Evolutionary conservation across 2,797 vertebrate genomes (phyloP).

Genomic region (Momotus momota): DNA sequence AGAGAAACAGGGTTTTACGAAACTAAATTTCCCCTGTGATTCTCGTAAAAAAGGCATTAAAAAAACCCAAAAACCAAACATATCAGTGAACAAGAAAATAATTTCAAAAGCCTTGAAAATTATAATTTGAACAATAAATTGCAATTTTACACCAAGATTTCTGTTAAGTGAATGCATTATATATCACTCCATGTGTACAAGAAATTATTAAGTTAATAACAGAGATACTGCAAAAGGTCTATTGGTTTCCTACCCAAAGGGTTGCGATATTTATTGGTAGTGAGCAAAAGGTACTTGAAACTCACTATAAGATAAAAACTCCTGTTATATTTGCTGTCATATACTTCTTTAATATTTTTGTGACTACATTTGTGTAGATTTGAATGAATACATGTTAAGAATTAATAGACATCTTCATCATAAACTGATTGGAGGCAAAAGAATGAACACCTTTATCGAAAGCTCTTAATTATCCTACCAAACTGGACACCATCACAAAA

Average conservation of each 20-base stretch:
- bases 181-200: not conserved
- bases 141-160: not conserved
- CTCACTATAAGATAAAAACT: not conserved
- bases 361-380: not conserved
- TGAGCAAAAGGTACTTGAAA: not conserved
- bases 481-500: not conserved
- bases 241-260: not conserved
- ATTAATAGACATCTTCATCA: not conserved
- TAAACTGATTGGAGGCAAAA: not conserved
- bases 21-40: not conserved
- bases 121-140: not conserved
- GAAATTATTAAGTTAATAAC: not conserved
- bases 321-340: not conserved
- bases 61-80: not conserved
- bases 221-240: not conserved
- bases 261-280: not conserved
- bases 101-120: not conserved
- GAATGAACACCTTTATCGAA: not conserved
- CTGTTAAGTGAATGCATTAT: not conserved
- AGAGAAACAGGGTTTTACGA: constrained; percentile 5
- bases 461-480: not conserved
- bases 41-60: not conserved
- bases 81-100: not conserved
- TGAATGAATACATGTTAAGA: not conserved
- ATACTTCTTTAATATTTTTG: not conserved